Base-by-base conservation (phyloP, 2,797 vertebrate species). In the Xiphorhynchus erythropygius region DNA sequence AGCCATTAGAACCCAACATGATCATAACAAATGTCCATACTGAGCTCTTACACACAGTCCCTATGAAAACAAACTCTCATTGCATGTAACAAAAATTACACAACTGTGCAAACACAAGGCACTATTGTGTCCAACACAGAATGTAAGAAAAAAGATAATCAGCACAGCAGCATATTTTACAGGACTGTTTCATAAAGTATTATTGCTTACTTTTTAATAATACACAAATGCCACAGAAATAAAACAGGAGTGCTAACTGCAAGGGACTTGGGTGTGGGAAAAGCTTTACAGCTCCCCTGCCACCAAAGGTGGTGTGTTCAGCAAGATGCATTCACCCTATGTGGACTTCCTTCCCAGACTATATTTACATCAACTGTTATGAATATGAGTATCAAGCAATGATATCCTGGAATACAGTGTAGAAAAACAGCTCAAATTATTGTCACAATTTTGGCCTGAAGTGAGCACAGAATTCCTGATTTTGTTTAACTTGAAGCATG, bases 81-180 rank as follows among this genome's bases (percentile, higher is more conserved):
- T 57, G 53, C 46, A 5, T 30, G 24, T 22, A 77, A 89, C 77
- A 90, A 52, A 91, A 93, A 86, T 25, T 18, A 78, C 35, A 65
- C 80, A 87, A 96, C 81, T 74, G 78, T 55, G 71, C 64, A 92
- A 95, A 94, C 78, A 94, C 62, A 85, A 93, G 50, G 84, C 71
- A 65, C 56, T 60, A 60, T 16, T 92, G 68, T 85, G 37, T 89
- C 63, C 84, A 39, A 18, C 9, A 6, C 0, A 10, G 49, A 89
- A 89, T 5, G n/a, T 3, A 80, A 79, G 56, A 70, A 68, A 64
- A 76, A 73, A 88, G 44, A 87, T 30, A 85, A 74, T 39, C 74
- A 89, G 88, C 81, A 70, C 64, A 77, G 81, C 83, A 96, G 76
- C 37, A 24, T 30, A 28, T 28, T 80, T 87, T 3, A 53, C 65